A percentile compares a stretch with the other conserved stretches of the same genome.
phyloP scores from a whole-genome alignment of 2,888 invertebrate genomes.

The Tetanocera ferruginea region DNA sequence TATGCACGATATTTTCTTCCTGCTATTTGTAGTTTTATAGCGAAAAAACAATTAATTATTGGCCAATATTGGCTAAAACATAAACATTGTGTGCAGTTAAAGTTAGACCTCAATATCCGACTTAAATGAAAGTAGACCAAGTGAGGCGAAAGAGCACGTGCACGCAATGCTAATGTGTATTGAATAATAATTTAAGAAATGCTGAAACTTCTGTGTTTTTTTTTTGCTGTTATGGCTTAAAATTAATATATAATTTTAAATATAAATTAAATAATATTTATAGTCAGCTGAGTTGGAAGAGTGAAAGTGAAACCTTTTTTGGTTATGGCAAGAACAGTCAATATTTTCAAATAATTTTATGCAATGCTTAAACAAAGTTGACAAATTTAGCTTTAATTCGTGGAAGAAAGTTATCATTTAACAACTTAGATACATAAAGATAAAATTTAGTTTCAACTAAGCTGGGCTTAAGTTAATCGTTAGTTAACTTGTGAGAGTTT shows the following conservation, averaged over 20 bases:
- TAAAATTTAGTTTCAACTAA: no score
- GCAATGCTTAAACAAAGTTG: no score
- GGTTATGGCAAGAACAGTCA: neutral
- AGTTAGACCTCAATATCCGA: neutral
- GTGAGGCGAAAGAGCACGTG: slow-evolving; percentile 10
- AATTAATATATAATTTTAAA: no score
- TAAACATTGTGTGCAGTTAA: neutral
- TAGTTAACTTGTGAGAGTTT: no score
- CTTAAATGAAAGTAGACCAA: slow-evolving; percentile 31
- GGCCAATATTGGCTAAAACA: slow-evolving; percentile 1
- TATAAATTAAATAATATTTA: neutral
- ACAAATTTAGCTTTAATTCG: no score
- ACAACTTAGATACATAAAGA: no score
- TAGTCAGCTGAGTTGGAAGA: no score
- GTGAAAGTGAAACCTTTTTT: neutral
- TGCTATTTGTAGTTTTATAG: neutral
- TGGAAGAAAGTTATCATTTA: no score
- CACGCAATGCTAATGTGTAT: neutral
- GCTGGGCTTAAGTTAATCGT: no score
- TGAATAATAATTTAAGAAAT: neutral
- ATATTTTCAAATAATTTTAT: neutral
- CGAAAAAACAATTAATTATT: slow-evolving; percentile 33
- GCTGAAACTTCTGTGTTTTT: neutral
- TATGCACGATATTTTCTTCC: slow-evolving; percentile 37
- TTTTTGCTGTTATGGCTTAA: neutral